phyloP scores from a whole-genome alignment of 2,888 invertebrate genomes.

The Adineta ricciae region DNA sequence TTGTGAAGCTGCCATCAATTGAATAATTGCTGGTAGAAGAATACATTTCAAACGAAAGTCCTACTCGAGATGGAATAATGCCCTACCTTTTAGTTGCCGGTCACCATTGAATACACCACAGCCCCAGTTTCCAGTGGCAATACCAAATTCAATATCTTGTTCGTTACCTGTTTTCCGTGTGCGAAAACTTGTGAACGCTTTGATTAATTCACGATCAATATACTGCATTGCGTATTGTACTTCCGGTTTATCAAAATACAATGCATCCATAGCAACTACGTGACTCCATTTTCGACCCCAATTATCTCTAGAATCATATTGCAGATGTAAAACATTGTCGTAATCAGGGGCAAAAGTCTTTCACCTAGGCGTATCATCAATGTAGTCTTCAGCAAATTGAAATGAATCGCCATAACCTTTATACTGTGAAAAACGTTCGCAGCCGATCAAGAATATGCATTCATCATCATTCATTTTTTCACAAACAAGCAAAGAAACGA shows the following conservation, averaged over 20 bases:
- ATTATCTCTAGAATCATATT: constrained; percentile 42
- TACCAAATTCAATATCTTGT: constrained; percentile 42
- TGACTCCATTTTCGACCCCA: constrained; percentile 51
- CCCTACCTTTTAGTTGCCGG: constrained; percentile 43
- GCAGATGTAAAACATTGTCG: not conserved
- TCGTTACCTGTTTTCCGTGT: too few relatives aligned
- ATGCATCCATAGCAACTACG: constrained; percentile 81
- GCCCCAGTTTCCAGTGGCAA: constrained; percentile 89
- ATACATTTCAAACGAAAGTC: not conserved
- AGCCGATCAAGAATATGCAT: constrained; percentile 59
- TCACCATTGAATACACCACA: constrained; percentile 74
- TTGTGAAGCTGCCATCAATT: constrained; percentile 61
- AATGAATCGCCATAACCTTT: not conserved
- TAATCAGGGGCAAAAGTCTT: too few relatives aligned
- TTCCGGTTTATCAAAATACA: constrained; percentile 57
- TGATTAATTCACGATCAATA: constrained; percentile 23
- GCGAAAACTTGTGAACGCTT: constrained; percentile 23
- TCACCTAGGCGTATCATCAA: not conserved
- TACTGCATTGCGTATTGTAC: constrained; percentile 38
- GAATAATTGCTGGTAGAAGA: constrained; percentile 58
- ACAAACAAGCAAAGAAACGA: constrained; percentile 70
- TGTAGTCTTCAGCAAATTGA: not conserved
- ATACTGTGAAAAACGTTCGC: constrained; percentile 1
- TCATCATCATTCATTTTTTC: constrained; percentile 67
- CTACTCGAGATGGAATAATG: not conserved